phyloP scores from a whole-genome alignment of 2,113 vertebrate species.

The Antigone vipio region DNA sequence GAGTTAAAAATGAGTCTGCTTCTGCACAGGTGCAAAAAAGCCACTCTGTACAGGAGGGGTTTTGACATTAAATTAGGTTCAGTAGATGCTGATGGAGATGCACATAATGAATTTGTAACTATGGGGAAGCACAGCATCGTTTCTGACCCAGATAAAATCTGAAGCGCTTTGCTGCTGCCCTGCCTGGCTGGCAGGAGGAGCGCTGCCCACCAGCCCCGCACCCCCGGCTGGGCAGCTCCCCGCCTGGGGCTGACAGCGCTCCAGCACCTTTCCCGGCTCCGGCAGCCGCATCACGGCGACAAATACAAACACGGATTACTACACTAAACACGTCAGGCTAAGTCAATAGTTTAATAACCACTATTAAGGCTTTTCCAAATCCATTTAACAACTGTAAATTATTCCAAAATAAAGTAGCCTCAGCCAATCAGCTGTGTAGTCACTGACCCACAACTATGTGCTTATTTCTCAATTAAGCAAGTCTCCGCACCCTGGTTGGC shows the following conservation, averaged over 20 bases:
- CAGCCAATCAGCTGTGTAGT: conserved; percentile 58
- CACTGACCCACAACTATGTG: conserved; percentile 52
- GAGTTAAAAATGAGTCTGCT: not conserved
- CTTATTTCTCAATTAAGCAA: conserved; percentile 67
- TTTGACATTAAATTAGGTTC: not conserved
- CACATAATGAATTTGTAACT: not conserved
- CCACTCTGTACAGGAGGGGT: not conserved
- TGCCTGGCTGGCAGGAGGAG: not conserved
- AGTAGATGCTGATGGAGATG: not conserved
- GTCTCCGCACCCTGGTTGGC: conserved; percentile 19
- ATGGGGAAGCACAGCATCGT: not conserved
- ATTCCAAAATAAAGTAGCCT: conserved; percentile 55
- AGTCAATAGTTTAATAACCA: conserved; percentile 71
- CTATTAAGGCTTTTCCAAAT: conserved; percentile 65
- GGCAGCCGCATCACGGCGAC: not conserved
- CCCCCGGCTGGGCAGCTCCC: not conserved
- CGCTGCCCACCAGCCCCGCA: not conserved
- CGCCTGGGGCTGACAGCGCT: not conserved
- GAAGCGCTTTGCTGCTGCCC: not conserved
- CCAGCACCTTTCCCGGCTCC: not conserved
- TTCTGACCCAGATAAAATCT: not conserved
- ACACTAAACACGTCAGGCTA: conserved; percentile 62
- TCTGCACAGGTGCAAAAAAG: not conserved
- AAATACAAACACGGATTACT: conserved; percentile 33
- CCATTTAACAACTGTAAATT: conserved; percentile 69